These are phyloP conservation scores for Papilio demoleus DNA, from an alignment of 2,888 invertebrate species.

Conservation along the genomic window DNA sequence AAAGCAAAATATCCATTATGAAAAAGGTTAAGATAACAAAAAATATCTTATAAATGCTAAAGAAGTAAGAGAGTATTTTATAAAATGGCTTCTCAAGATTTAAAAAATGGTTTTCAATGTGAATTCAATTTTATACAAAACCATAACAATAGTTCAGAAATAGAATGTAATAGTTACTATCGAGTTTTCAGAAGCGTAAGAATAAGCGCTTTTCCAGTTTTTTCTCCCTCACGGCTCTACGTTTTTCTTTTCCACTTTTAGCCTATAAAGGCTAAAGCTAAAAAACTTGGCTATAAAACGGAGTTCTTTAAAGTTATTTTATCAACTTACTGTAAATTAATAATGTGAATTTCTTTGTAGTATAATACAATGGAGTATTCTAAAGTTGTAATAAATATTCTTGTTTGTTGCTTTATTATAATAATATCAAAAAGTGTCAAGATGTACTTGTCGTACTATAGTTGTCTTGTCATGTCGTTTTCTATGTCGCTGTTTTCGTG, in stretches of 20 bases:
- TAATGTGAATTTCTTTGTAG: conserved; percentile 13
- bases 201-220: neutral
- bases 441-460: too few species aligned
- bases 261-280: conserved; percentile 1
- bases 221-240: neutral
- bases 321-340: conserved; percentile 18
- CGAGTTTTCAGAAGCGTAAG: conserved; percentile 9
- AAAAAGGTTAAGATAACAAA: too few species aligned
- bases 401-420: too few species aligned
- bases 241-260: conserved; percentile 6
- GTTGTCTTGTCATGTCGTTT: too few species aligned
- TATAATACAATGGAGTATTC: neutral
- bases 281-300: too few species aligned
- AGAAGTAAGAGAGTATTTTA: neutral
- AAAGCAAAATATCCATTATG: neutral
- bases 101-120: neutral
- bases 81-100: neutral
- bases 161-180: conserved; percentile 13
- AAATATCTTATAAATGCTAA: too few species aligned
- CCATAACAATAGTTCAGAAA: conserved; percentile 12
- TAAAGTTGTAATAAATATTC: too few species aligned
- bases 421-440: too few species aligned
- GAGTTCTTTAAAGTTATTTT: conserved; percentile 26
- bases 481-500: too few species aligned
- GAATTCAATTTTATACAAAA: conserved; percentile 9